Conservation (phyloP, 2,797 vertebrate genomes). For the Pteronotus mesoamericanus region DNA sequence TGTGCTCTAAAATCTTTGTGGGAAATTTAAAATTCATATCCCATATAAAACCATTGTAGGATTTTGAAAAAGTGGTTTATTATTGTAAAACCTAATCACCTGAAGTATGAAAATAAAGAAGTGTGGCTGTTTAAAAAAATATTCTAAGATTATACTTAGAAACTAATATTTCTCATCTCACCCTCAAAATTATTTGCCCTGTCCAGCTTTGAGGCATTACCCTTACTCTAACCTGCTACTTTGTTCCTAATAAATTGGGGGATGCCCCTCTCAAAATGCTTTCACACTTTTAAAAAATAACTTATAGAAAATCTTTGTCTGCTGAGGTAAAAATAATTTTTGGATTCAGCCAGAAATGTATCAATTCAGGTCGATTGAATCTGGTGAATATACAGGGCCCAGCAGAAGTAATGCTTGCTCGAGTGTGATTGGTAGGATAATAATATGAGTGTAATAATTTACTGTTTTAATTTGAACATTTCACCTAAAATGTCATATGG, state of each 20-base stretch:
- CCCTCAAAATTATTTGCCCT: neutral
- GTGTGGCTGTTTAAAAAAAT: neutral
- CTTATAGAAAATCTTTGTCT: neutral
- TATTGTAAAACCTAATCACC: neutral
- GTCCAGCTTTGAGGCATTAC: neutral
- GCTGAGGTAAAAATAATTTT: conserved; percentile 30
- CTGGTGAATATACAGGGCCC: neutral
- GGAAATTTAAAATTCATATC: conserved; percentile 18
- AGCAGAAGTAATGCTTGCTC: too few species aligned
- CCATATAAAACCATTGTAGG: neutral
- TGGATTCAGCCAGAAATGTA: conserved; percentile 26
- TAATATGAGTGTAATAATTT: too few species aligned
- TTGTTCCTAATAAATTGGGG: neutral
- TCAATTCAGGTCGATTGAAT: conserved; percentile 40
- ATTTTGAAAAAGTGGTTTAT: conserved; percentile 31
- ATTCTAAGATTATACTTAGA: neutral
- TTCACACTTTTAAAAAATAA: neutral
- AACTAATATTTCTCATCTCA: neutral
- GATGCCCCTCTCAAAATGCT: neutral
- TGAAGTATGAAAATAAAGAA: neutral
- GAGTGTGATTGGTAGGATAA: too few species aligned
- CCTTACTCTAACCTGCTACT: neutral
- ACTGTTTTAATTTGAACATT: too few species aligned
- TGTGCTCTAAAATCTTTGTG: neutral
- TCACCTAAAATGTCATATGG: too few species aligned